These are phyloP conservation scores for Limnephilus auricula DNA, from an alignment of 2,888 invertebrate genomes.

Conservation along the genomic window DNA sequence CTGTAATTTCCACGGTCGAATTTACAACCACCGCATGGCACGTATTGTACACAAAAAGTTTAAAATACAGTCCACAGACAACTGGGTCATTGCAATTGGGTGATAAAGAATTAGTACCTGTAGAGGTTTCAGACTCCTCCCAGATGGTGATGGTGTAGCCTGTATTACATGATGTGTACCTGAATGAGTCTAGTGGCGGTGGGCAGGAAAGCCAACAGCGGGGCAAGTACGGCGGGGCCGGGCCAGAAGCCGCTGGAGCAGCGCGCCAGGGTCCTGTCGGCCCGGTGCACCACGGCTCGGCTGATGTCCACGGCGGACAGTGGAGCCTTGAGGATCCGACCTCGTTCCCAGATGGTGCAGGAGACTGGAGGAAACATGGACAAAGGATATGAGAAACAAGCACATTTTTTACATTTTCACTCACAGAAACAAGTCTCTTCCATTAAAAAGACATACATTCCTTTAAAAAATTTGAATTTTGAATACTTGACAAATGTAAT, in stretches of 20 bases:
- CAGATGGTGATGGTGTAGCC: not conserved
- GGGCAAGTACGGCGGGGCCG: conserved; percentile 72
- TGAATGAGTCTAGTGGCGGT: conserved; percentile 71
- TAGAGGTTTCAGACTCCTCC: not conserved
- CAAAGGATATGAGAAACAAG: not conserved
- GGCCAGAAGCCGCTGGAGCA: conserved; percentile 72
- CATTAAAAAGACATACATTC: too few relatives aligned
- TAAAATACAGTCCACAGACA: too few relatives aligned
- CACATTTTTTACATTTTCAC: too few relatives aligned
- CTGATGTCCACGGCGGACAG: conserved; percentile 96
- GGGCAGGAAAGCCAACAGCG: conserved; percentile 72
- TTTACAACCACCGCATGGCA: too few relatives aligned
- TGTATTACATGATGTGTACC: conserved; percentile 68
- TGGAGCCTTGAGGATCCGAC: conserved; percentile 94
- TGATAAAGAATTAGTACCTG: too few relatives aligned
- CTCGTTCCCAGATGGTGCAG: conserved; percentile 96
- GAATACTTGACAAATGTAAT: not conserved
- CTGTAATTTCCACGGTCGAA: too few relatives aligned
- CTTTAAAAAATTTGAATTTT: too few relatives aligned
- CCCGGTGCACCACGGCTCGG: conserved; percentile 94
- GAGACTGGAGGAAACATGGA: conserved; percentile 82
- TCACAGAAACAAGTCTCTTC: too few relatives aligned
- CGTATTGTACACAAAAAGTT: too few relatives aligned
- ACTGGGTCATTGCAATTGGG: too few relatives aligned
- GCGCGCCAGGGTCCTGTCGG: conserved; percentile 80